Conservation (phyloP, 2,113 vertebrate species). For the Pituophis catenifer region DNA sequence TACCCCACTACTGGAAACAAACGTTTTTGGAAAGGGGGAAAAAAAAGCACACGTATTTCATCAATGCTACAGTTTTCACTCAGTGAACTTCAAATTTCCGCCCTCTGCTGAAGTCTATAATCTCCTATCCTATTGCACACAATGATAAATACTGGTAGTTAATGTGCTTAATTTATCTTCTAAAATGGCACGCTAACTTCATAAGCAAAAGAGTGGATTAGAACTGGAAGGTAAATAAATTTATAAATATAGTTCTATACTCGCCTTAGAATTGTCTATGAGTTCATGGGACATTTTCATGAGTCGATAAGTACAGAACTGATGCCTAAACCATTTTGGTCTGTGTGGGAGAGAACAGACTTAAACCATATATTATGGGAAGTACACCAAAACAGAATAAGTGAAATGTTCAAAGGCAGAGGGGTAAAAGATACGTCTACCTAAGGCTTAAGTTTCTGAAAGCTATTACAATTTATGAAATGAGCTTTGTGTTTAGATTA, state of each 20-base stretch:
- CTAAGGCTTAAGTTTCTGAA: conserved; percentile 5
- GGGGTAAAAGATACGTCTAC: background rate
- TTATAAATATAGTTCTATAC: background rate
- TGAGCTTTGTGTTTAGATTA: background rate
- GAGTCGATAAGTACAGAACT: background rate
- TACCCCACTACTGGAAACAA: conserved; percentile 45
- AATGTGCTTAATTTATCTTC: background rate
- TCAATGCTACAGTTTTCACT: conserved; percentile 22
- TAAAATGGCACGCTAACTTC: conserved; percentile 21
- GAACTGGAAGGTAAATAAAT: background rate
- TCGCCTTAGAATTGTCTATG: background rate
- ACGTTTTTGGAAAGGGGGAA: background rate
- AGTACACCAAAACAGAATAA: background rate
- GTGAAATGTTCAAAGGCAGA: background rate
- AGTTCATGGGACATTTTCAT: background rate
- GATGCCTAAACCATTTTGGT: background rate
- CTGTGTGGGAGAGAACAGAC: background rate
- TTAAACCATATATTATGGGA: background rate
- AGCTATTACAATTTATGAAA: conserved; percentile 6
- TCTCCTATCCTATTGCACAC: conserved; percentile 6
- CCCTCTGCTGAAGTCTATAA: conserved; percentile 32
- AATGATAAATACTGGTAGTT: background rate
- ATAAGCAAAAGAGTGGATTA: background rate
- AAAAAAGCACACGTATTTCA: background rate
- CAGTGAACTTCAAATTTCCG: conserved; percentile 53